A percentile compares a stretch with the other conserved stretches of the same genome.
phyloP scores from a whole-genome alignment of 2,888 invertebrate genomes.

The Dynastes hyllus region DNA sequence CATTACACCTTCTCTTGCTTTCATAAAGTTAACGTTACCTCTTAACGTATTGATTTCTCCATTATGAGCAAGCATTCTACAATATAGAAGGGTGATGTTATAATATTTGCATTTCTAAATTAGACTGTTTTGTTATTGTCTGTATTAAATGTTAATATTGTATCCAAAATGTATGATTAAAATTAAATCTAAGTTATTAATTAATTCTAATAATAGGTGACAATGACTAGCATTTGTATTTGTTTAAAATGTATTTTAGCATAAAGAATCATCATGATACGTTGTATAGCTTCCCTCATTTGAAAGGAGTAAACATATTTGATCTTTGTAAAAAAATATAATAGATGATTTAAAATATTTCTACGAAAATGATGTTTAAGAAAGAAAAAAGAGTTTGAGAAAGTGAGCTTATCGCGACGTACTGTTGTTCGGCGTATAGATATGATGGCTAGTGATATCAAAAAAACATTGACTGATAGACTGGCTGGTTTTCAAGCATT shows the following conservation, averaged over 20 bases:
- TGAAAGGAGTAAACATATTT: no score
- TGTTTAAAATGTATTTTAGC: neutral
- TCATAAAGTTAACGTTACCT: conserved; percentile 99
- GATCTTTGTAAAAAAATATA: no score
- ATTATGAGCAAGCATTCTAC: conserved; percentile 93
- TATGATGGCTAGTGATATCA: no score
- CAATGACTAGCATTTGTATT: neutral
- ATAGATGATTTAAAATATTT: no score
- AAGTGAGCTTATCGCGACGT: no score
- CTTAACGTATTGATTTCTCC: conserved; percentile 99
- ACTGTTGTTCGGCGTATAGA: no score
- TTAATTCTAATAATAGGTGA: neutral
- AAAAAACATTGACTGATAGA: no score
- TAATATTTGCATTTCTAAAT: neutral
- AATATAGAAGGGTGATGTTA: conserved; percentile 44
- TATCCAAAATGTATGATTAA: conserved; percentile 25
- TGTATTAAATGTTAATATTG: conserved; percentile 30
- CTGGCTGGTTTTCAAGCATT: no score
- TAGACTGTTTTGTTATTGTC: neutral
- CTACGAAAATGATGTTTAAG: no score
- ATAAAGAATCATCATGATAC: no score
- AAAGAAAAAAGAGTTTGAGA: no score
- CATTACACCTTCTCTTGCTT: conserved; percentile 99
- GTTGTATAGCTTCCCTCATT: no score
- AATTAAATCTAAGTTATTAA: conserved; percentile 23